These are phyloP conservation scores for Aphodius granarius DNA, from an alignment of 2,888 invertebrate species.

Conservation along the genomic window DNA sequence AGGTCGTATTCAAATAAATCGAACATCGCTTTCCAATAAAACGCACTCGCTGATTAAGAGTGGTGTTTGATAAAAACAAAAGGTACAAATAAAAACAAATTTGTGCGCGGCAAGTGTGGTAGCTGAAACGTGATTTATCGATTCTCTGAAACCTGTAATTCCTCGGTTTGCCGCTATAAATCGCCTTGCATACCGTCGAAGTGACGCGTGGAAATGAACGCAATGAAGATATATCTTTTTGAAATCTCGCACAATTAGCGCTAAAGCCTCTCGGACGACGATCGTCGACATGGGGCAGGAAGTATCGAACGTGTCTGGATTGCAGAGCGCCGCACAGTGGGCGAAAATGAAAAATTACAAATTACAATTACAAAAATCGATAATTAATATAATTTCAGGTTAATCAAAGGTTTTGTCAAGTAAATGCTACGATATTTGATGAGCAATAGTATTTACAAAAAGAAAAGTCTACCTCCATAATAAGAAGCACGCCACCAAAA, in stretches of 20 bases:
- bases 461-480: no score
- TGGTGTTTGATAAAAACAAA: not conserved
- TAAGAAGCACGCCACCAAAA: no score
- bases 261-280: not conserved
- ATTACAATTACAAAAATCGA: no score
- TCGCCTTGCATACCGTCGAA: slow-evolving; percentile 2
- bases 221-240: slow-evolving; percentile 12
- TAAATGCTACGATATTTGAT: no score
- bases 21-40: not conserved
- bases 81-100: not conserved
- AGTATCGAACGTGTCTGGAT: not conserved
- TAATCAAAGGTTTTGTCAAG: no score
- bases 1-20: no score
- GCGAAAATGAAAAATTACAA: no score
- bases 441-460: no score
- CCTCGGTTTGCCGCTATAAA: not conserved
- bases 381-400: no score
- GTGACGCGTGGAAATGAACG: slow-evolving; percentile 2
- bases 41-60: not conserved
- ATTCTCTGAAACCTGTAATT: not conserved
- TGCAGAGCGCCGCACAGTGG: no score
- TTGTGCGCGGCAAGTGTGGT: not conserved
- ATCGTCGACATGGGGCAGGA: not conserved
- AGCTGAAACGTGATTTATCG: not conserved
- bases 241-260: not conserved